Evolutionary conservation across 1,140 invertebrate genomes (phyloP).

Genomic region (Drosophila nikananu): DNA sequence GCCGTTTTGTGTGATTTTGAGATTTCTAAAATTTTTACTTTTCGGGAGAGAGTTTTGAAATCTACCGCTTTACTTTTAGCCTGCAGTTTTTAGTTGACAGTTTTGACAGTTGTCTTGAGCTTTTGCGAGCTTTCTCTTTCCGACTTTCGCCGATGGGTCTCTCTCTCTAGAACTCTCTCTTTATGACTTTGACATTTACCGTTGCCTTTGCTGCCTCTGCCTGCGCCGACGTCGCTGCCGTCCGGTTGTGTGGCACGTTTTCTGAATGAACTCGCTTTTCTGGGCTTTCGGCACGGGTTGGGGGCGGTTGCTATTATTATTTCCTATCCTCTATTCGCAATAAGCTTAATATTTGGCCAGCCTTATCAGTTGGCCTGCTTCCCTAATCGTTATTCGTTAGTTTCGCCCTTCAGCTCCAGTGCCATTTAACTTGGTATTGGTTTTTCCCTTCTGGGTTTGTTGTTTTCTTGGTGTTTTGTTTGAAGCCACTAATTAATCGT

Average conservation of each 20-base stretch:
- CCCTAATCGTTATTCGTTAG: conserved; percentile 79
- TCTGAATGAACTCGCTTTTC: conserved; percentile 76
- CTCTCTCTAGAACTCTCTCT: conserved; percentile 33
- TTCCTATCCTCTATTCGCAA: conserved; percentile 69
- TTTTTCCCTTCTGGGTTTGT: conserved; percentile 53
- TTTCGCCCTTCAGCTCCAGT: conserved; percentile 35
- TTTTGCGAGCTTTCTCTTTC: conserved; percentile 17
- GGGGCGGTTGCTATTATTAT: conserved; percentile 50
- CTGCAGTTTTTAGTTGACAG: conserved; percentile 3
- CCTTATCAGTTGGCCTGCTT: conserved; percentile 62
- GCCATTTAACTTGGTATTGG: conserved; percentile 67
- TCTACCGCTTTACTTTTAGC: conserved; percentile 13
- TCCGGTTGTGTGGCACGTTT: conserved; percentile 77
- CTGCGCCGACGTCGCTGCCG: conserved; percentile 31
- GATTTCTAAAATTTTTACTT: neutral
- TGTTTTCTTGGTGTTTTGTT: conserved; percentile 75
- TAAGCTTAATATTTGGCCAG: conserved; percentile 65
- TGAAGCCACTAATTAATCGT: conserved; percentile 76
- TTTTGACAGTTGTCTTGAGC: conserved; percentile 33
- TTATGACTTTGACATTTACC: conserved; percentile 79
- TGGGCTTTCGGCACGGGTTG: conserved; percentile 35
- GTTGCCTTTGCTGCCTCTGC: conserved; percentile 22
- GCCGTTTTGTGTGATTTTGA: neutral
- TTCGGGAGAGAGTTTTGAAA: neutral
- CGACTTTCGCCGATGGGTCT: conserved; percentile 1